phyloP scores from a whole-genome alignment of 92 coral and sea anemone species.

The Desmophyllum pertusum region DNA sequence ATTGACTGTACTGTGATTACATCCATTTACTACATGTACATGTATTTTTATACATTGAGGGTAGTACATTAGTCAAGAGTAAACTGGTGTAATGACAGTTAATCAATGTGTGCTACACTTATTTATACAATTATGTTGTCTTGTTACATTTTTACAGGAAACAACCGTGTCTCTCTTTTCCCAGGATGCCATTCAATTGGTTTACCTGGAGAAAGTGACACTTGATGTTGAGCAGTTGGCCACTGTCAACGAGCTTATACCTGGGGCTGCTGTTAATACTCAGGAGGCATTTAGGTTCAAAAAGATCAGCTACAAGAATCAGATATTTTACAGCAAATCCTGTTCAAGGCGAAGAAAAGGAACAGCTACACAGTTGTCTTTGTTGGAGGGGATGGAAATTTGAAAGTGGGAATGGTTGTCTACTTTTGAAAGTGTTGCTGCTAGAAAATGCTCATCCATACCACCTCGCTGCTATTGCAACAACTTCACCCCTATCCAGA shows the following conservation, averaged over 20 bases:
- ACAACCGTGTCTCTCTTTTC: conserved; percentile 18
- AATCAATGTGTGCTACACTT: no score
- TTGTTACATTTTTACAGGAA: no score
- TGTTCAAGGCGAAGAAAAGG: conserved; percentile 40
- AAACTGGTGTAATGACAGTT: no score
- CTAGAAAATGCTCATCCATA: background rate
- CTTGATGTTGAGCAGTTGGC: conserved; percentile 25
- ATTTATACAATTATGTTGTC: no score
- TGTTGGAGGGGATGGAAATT: background rate
- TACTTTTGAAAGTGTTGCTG: conserved; percentile 9
- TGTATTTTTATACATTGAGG: no score
- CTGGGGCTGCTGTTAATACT: conserved; percentile 36
- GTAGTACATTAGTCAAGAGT: no score
- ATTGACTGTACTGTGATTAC: no score
- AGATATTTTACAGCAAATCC: conserved; percentile 43
- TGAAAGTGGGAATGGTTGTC: background rate
- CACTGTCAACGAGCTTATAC: conserved; percentile 37
- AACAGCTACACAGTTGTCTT: conserved; percentile 44
- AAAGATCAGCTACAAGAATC: conserved; percentile 25
- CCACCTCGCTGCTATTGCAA: background rate
- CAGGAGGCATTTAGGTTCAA: conserved; percentile 18
- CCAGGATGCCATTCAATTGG: conserved; percentile 46
- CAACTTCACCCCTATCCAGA: background rate
- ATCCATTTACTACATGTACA: no score
- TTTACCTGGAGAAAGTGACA: background rate